phyloP scores from a whole-genome alignment of 2,797 vertebrate genomes.

The Gymnoscopelus microlampas region DNA sequence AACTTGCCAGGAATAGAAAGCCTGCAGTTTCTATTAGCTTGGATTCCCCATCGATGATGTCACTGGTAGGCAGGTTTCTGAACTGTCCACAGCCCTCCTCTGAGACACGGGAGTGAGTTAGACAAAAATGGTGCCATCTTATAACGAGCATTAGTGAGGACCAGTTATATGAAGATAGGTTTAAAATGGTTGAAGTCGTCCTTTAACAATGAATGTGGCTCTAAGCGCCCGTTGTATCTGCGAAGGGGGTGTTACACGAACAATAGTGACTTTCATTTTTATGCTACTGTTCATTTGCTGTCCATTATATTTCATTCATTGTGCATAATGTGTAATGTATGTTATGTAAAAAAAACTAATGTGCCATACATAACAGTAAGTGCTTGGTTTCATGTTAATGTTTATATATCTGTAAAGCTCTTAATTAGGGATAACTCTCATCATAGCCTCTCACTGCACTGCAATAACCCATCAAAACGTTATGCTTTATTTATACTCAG shows the following conservation, averaged over 20 bases:
- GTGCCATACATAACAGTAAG: constrained; percentile 68
- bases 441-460: constrained; percentile 34
- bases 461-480: constrained; percentile 10
- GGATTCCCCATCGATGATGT: no score
- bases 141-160: no score
- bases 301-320: constrained; percentile 44
- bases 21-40: no score
- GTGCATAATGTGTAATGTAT: constrained; percentile 36
- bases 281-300: constrained; percentile 38
- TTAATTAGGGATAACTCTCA: constrained; percentile 43
- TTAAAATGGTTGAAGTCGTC: no score
- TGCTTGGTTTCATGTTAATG: constrained; percentile 51
- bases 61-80: no score
- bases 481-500: no score
- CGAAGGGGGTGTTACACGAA: constrained; percentile 40
- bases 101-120: no score
- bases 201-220: constrained; percentile 22
- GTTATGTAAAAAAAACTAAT: constrained; percentile 56
- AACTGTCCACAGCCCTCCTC: no score
- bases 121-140: no score
- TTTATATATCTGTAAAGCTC: constrained; percentile 35
- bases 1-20: no score
- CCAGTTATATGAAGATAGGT: no score
- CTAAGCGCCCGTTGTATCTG: constrained; percentile 30
- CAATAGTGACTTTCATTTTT: constrained; percentile 33